Base-by-base conservation (phyloP, 2,797 vertebrate genomes). In the Pantherophis vulpinus region DNA sequence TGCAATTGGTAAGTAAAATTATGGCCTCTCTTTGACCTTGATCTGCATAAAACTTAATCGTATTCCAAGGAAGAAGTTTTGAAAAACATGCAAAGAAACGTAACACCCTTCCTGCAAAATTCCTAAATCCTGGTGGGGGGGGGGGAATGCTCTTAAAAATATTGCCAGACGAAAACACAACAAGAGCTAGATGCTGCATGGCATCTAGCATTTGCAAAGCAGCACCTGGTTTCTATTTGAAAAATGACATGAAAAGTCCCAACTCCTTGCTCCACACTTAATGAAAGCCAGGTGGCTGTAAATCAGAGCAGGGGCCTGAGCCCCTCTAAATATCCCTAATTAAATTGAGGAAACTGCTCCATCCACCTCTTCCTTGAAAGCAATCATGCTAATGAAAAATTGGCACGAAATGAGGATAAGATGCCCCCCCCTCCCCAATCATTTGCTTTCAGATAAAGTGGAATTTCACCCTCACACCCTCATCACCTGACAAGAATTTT, bases 221-320 rank as follows among this genome's bases (percentile, higher is more conserved):
- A 92, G 86, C 95, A 97, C 93, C 93, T 96, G 96, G 88, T 92
- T 96, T 97, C 93, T 58, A 89, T 97, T 96, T 95, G 79, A 42
- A 95, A 83, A 94, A 94, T 95, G 13, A 95, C 93, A 94, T 94
- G 86, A 94, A 91, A 94, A 93, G 12, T 86, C 94, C 93, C 94
- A 90, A 95, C 96, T 89, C 70, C 95, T 70, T 94, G 90, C 94
- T 95, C 94, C 94, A 93, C 95, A 94, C 96, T 91, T 96, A 94
- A 95, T 95, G 8, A 96, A 96, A 95, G 94, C 94, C 51, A 5
- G 92, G 93, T 96, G 94, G 70, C 88, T 92, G 79, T 96, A 96
- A 96, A 93, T 92, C 74, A 86, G 92, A 95, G 87, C 92, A 94
- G 94, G 47, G 70, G 93, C 91, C 47, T 59, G 14, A 87, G 66